Base-by-base conservation (phyloP, 2,797 vertebrate genomes). In the Falco peregrinus region DNA sequence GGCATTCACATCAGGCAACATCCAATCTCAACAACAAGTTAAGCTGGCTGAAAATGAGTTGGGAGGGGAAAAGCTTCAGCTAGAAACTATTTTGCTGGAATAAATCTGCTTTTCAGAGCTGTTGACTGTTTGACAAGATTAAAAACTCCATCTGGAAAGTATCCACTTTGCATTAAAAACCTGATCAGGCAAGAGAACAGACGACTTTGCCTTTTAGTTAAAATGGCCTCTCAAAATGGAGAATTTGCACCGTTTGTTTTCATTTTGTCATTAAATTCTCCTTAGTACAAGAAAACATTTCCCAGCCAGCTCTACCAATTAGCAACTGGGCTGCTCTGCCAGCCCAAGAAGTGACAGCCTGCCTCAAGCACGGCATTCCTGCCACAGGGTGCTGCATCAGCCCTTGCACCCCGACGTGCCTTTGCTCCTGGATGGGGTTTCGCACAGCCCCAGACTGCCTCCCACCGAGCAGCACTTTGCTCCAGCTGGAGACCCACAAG, bases 331-430 rank as follows among this genome's bases (percentile, higher is more conserved):
- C 26, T 43, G 57, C 45, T 11, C 21, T 39, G 75, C 67, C 80
- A 60, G 57, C 56, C 54, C 16, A 25, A 69, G 88, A 18, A 3
- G 53, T 2, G 81, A 77, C 79, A 26, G n/a, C 1, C 1, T 13
- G 59, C 22, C 22, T n/a, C 5, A 5, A 19, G 33, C 51, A 18
- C 0, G 0, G 10, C 19, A 3, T n/a, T 47, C 20, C 54, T 16
- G 67, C 57, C 12, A 1, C 20, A 1, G 59, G 56, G 51, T 21
- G 8, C 31, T 15, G 33, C 8, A 11, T 11, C 6, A 4, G 35
- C 48, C 57, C 59, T 3, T 3, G 35, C 13, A 6, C 18, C 33
- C 76, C 5, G 0, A 29, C 4, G 1, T 48, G 56, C 56, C 47
- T 22, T 39, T 37, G n/a, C 29, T 48, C 50, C 64, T 35, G 86